Base-by-base conservation (phyloP, 92 coral and sea anemone genomes). In the Palythoa grandis region DNA sequence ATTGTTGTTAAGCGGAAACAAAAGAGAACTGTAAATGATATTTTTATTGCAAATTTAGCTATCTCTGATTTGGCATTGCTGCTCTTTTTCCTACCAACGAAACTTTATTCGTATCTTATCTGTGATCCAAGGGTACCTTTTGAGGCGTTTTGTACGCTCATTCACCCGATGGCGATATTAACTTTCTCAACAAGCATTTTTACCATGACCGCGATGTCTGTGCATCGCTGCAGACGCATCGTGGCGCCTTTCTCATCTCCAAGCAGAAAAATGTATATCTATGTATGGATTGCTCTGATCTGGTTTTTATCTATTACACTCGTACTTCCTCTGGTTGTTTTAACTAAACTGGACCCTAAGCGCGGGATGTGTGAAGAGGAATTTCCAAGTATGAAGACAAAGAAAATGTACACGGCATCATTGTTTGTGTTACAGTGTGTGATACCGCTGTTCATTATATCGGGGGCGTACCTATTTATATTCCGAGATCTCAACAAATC, bases 101-200 rank as follows among this genome's bases (percentile, higher is more conserved):
- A 92, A 37, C 91, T 94, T n/a, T 88, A 88, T 72, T 89, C 79
- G 13, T 87, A 88, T 80, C 90, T 90, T 19, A 78, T 71, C 37
- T 66, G 82, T n/a, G 84, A 88, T 7, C 94, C 88, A 11, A 92
- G 65, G 23, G 93, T 77, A 9, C 82, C 86, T 8, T 94, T 92
- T 29, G 85, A 73, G 11, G 85, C 85, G 1, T 88, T 88, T 22
- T 94, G 98, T 65, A 91, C 88, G 38, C 86, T 94, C 37, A 85
- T 92, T 52, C 65, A 82, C 11, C 98, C 98, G 11, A 53, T 94
- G 48, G 88, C 91, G 86, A 88, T 89, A 13, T 91, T 90, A 22
- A 89, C 98, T 17, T 94, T 94, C 66, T 92, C 93, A n/a, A 95
- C 93, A 54, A 94, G 98, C 52, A 91, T 94, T 65, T 94, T 92